Evolutionary conservation across 1,140 invertebrate species (phyloP), one percentile per base, ranked within the genome.

Genomic region (Lepidurus couesii): DNA sequence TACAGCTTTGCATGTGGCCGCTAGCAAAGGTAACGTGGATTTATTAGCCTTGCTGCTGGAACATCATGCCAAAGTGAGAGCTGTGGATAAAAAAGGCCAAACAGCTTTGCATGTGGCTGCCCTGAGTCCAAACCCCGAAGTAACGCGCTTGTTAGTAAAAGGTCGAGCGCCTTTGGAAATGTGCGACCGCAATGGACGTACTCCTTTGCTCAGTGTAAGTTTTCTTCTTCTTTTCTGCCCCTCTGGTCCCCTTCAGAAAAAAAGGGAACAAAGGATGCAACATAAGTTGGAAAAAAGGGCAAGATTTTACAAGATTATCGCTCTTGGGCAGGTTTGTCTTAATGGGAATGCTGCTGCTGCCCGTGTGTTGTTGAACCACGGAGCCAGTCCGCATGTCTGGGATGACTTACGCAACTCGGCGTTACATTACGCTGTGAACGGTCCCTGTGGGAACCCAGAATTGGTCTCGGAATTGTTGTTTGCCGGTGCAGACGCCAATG

Each of bases 1-100:
- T 26, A 81, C 82, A 10, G 80, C 83, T 10, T 79, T 84, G 11
- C 83, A 84, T 81, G 81, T 83, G 34, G 82, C 83, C 21, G 81
- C 80, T 75, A 81, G 75, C 65, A 79, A 82, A 77, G 79, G 82
- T 24, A 81, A 83, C 78, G 24, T 76, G 75, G 74, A 81, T 10
- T 74, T 84, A 16, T 81, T 82, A 5, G 24, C 79, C 9, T 76
- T 83, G 13, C 45, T 80, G 34, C 73, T 80, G 16, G 9, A 74
- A 16, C 74, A 42, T 45, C 21, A 73, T 16, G 80, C 75, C n/a
- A 79, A 79, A 47, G 76, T 77, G 21, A 42, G 75, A 44, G 80
- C 80, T 11, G 42, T 80, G 6, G 76, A 80, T 73, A 73, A 75
- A 13, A 44, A 79, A 42, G 73, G 65, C 34, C 80, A 75, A 26